Conservation (phyloP, 2,888 invertebrate species). For the Xiphydria camelus region DNA sequence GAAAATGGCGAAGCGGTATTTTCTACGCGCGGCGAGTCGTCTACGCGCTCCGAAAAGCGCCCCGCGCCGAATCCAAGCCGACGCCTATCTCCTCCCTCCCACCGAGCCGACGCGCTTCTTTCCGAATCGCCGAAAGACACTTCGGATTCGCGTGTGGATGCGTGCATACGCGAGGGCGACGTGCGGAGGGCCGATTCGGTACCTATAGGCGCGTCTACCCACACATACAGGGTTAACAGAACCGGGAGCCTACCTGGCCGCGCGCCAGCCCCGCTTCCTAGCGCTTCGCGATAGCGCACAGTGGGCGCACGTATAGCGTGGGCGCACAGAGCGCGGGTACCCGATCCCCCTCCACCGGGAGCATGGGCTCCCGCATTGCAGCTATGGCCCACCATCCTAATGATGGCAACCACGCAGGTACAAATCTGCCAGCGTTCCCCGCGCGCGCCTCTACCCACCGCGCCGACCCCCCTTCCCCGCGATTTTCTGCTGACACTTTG, state of each 20-base stretch:
- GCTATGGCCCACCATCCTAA: slow-evolving; percentile 54
- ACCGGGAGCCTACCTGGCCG: slow-evolving; percentile 49
- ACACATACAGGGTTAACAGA: slow-evolving; percentile 33
- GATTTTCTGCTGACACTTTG: slow-evolving; percentile 8
- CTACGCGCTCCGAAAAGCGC: too few species aligned
- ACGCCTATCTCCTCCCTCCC: too few species aligned
- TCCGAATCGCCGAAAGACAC: not conserved
- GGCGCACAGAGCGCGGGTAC: slow-evolving; percentile 26
- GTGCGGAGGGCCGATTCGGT: slow-evolving; percentile 9
- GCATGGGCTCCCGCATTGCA: slow-evolving; percentile 54
- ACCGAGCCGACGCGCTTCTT: too few species aligned
- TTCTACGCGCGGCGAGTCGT: too few species aligned
- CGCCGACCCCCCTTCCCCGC: slow-evolving; percentile 14
- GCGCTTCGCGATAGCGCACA: slow-evolving; percentile 37
- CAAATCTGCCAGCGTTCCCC: slow-evolving; percentile 31
- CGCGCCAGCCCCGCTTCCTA: slow-evolving; percentile 39
- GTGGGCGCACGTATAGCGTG: slow-evolving; percentile 26
- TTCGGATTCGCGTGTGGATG: too few species aligned
- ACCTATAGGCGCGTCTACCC: not conserved
- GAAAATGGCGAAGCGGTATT: too few species aligned
- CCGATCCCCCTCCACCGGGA: slow-evolving; percentile 28
- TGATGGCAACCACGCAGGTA: slow-evolving; percentile 54
- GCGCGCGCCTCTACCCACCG: too few species aligned
- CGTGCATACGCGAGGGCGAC: slow-evolving; percentile 1
- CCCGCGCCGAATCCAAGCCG: too few species aligned